Evolutionary conservation across 2,797 vertebrate species (phyloP).

Genomic region (Rhadinocentrus ornatus): DNA sequence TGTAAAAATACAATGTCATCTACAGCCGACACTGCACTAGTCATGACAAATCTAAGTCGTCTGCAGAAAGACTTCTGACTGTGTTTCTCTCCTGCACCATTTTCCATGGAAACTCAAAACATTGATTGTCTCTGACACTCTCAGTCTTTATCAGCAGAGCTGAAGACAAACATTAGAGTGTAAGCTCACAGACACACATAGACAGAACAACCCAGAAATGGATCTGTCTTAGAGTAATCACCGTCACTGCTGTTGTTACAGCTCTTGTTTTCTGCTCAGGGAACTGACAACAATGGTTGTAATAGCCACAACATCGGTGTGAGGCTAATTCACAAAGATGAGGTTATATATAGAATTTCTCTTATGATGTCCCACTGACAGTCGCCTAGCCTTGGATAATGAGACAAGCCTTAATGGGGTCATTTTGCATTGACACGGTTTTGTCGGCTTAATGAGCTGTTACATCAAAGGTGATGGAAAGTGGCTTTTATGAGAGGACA

Average conservation of each 20-base stretch:
- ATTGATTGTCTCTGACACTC: conserved; percentile 47
- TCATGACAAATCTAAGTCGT: conserved; percentile 17
- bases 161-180: conserved; percentile 19
- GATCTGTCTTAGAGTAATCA: conserved; percentile 58
- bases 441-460: conserved; percentile 76
- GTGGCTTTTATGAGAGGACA: conserved; percentile 53
- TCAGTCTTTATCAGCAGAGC: conserved; percentile 36
- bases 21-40: conserved; percentile 1
- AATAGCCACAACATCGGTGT: conserved; percentile 56
- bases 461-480: conserved; percentile 73
- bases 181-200: conserved; percentile 24
- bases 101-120: conserved; percentile 26
- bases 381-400: conserved; percentile 73
- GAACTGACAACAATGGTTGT: conserved; percentile 66
- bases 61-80: background rate
- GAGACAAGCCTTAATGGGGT: conserved; percentile 75
- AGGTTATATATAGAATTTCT: conserved; percentile 71
- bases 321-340: conserved; percentile 71
- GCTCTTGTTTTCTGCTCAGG: conserved; percentile 48
- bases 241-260: conserved; percentile 49
- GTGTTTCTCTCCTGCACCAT: conserved; percentile 3
- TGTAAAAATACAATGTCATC: background rate
- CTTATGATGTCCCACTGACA: conserved; percentile 71
- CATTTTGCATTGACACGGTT: conserved; percentile 73
- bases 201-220: conserved; percentile 50